These are phyloP conservation scores for Eupithecia dodoneata DNA, from an alignment of 2,888 invertebrate genomes.

Conservation along the genomic window DNA sequence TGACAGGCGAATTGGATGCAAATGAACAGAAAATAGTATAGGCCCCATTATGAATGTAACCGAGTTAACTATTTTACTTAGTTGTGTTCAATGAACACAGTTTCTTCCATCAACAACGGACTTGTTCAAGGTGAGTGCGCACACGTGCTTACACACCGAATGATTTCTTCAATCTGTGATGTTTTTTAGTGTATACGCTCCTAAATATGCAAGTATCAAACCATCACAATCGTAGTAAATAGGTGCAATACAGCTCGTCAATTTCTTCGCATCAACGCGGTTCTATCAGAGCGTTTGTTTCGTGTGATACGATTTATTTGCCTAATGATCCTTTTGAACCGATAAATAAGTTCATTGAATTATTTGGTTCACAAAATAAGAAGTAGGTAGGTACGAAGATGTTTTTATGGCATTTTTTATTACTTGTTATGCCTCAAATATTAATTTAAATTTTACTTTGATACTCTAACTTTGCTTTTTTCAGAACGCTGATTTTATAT, in stretches of 20 bases:
- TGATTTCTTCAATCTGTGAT: too few species aligned
- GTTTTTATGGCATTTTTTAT: not conserved
- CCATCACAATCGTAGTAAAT: constrained; percentile 47
- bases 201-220: constrained; percentile 58
- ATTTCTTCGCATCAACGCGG: constrained; percentile 78
- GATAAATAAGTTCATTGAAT: constrained; percentile 28
- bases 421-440: not conserved
- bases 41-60: not conserved
- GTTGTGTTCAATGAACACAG: not conserved
- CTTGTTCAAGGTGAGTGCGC: not conserved
- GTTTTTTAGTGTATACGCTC: not conserved
- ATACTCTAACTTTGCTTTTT: not conserved
- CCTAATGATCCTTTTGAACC: constrained; percentile 41
- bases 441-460: not conserved
- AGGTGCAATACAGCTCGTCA: constrained; percentile 73
- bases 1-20: not conserved
- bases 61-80: not conserved
- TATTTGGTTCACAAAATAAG: constrained; percentile 18
- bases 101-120: not conserved
- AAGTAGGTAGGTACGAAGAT: not conserved
- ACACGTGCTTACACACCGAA: not conserved
- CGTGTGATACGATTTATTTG: constrained; percentile 59
- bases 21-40: not conserved
- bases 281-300: constrained; percentile 71
- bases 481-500: not conserved